Evolutionary conservation across 2,888 invertebrate genomes (phyloP), one percentile per base, ranked within the genome.

Genomic region (Teinopalpus imperialis): DNA sequence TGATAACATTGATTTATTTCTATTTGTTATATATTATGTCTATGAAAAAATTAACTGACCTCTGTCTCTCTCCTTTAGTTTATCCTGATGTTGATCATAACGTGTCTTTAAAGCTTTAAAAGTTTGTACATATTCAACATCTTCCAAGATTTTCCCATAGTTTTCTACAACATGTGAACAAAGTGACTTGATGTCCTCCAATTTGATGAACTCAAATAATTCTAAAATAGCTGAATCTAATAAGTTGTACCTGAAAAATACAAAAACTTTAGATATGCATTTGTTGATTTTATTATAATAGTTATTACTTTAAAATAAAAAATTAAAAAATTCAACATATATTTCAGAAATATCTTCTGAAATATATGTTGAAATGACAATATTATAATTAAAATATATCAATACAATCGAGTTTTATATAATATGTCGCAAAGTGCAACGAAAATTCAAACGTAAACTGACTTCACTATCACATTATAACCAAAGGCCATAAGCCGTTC

Each of bases 191-290:
- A 97, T 95, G 76, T 97, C 97, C 89, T 97, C 97, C 81, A 95
- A 87, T 90, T 96, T 97, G 57, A 99, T 98, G 87, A 97, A 99
- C 89, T 99, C 99, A 90, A 99, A 99, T 91, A 99, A 93, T 90
- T 99, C 99, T 78, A 99, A 92, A 78, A 99, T 97, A 56, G 99
- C 99, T 16, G 99, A 99, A 87, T 99, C 99, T 63, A 99, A 90
- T 62, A 99, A 93, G 90, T 99, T 99, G 89, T 99, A 99, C 69
- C 89, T 89, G 76, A 14, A 83, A 81, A 48, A 18, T 27, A 10
- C 10, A 4, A 2, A 23, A 16, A 9, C 20, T 14, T 16, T 9
- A 35, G 4, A 20, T 24, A 26, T 14, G 2, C 18, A 18, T n/a
- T 18, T 32, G 8, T 8, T 8, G 2, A 8, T 13, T 12, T 29